Base-by-base conservation (phyloP, 2,797 vertebrate species). In the Delichon dasypus region DNA sequence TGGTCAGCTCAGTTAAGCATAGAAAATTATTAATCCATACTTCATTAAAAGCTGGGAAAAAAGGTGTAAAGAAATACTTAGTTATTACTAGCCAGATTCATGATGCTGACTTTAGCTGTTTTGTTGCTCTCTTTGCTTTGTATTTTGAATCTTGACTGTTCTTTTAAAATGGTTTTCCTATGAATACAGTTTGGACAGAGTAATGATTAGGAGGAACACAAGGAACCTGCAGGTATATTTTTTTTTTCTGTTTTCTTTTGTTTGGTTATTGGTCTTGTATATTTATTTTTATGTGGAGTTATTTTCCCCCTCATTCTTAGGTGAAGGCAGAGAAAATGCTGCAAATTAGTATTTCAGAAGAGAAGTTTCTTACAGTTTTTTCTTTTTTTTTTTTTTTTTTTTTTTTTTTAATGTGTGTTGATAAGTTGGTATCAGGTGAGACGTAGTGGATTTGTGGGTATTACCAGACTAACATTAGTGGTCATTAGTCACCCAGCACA, bases 401-500 rank as follows among this genome's bases (percentile, higher is more conserved):
- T 16, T 45, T 57, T 34, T 36, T 57, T 11, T 36, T 48, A 22
- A 25, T 74, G 16, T 54, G 27, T 55, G 40, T 53, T 73, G 23
- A 32, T 86, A 83, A 93, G 23, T 48, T 91, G 32, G 16, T 83
- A 50, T 76, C 45, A 81, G 51, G 44, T 72, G 60, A 93, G 67
- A 40, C 1, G 1, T 50, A 32, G 27, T 61, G 70, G 66, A 88
- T 96, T 88, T 93, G 79, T 78, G n/a, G 38, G 62, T 22, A 89
- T 88, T 96, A 88, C 36, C 66, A 76, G 82, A 16, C 73, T 90
- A 88, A 75, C 14, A 15, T 93, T 85, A 91, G 75, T 57, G 29
- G 20, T 89, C 44, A 75, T 84, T 82, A 94, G 77, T 79, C 55
- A 82, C 47, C 21, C 51, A 88, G 65, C 40, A 62, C 19, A 73